These are phyloP conservation scores for Apamea crenata DNA, from an alignment of 2,888 invertebrate genomes.

Conservation along the genomic window DNA sequence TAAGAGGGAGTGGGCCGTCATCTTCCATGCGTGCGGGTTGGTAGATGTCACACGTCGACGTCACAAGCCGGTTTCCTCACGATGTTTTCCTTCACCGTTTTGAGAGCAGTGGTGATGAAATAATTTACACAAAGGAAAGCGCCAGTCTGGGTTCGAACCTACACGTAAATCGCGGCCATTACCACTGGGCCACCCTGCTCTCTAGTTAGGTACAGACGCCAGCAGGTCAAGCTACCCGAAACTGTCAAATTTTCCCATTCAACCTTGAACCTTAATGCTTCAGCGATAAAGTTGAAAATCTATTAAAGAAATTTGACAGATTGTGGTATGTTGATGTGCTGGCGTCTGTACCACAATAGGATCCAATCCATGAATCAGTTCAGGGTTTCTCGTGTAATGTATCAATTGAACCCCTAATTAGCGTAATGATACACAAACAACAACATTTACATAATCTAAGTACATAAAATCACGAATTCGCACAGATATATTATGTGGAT, in stretches of 20 bases:
- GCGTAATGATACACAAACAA: constrained; percentile 22
- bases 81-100: neutral
- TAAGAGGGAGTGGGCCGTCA: neutral
- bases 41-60: neutral
- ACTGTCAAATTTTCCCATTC: no score
- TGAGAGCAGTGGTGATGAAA: neutral
- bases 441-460: constrained; percentile 23
- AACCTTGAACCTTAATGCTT: no score
- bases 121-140: neutral
- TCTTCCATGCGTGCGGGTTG: neutral
- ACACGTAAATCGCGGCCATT: neutral
- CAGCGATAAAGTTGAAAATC: no score
- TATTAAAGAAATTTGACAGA: no score
- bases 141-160: neutral
- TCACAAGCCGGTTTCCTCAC: neutral
- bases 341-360: neutral
- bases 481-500: neutral
- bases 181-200: neutral
- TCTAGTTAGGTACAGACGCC: neutral
- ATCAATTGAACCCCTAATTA: constrained; percentile 21
- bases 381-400: constrained; percentile 2
- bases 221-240: no score
- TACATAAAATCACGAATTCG: constrained; percentile 30
- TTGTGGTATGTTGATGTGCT: no score
- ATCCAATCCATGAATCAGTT: constrained; percentile 5